Evolutionary conservation across 2,797 vertebrate genomes (phyloP).

Genomic region (Acestrorhynchus altus): DNA sequence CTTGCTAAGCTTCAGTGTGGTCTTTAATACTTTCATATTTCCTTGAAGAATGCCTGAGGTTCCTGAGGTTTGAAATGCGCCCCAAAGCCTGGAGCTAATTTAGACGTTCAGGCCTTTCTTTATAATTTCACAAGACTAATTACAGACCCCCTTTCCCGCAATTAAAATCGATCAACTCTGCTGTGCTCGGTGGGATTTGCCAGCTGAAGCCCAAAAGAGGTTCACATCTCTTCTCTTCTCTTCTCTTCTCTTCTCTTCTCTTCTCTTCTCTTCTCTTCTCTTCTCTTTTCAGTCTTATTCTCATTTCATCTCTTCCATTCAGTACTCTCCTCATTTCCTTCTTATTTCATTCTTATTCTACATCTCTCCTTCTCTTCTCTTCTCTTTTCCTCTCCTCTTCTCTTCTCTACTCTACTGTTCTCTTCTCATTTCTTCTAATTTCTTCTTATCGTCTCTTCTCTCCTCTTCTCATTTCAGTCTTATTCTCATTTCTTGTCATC

Average conservation of each 20-base stretch:
- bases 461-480: background rate
- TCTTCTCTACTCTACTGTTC: conserved; percentile 27
- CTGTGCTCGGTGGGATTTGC: conserved; percentile 64
- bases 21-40: conserved; percentile 61
- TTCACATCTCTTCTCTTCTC: background rate
- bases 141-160: conserved; percentile 73
- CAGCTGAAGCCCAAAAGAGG: conserved; percentile 51
- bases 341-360: background rate
- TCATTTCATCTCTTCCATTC: background rate
- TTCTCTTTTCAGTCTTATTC: conserved; percentile 1
- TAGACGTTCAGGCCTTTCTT: conserved; percentile 71
- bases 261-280: background rate
- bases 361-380: background rate
- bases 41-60: conserved; percentile 79
- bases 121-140: conserved; percentile 78
- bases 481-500: background rate
- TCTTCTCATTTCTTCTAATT: conserved; percentile 21
- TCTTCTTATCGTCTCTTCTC: conserved; percentile 43
- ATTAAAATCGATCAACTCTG: conserved; percentile 78
- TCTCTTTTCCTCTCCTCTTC: conserved; percentile 29
- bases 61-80: conserved; percentile 75
- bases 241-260: conserved; percentile 36
- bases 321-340: too few species aligned
- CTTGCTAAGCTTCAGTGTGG: conserved; percentile 63
- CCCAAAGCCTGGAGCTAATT: conserved; percentile 77